Base-by-base conservation (phyloP, 2,888 invertebrate species). In the Aphidoletes aphidimyza region DNA sequence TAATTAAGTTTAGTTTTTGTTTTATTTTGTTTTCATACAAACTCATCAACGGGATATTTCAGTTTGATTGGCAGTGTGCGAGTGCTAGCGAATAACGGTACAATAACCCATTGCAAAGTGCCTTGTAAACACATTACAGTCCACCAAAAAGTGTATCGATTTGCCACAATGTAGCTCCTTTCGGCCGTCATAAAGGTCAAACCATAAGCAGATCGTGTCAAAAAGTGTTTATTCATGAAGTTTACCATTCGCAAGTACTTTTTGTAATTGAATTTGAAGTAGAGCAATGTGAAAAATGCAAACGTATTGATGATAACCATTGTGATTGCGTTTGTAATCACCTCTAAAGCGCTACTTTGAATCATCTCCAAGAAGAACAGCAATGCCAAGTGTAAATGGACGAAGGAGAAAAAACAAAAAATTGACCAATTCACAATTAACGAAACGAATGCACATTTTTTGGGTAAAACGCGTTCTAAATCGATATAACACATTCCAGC, bases 21-120 rank as follows among this genome's bases (percentile, higher is more conserved):
- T 9, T 26, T 8, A 30, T 45, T 42, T 42, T 39, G 11, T 42
- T 42, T 22, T 26, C 85, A 84, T 85, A 88, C 88, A 39, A 87
- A 87, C 84, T 87, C 88, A 86, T 89, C 87, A 34, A 89, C 87
- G 8, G 89, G 89, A 87, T 89, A 89, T 88, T 88, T 89, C 85
- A 88, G 88, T 78, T 86, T 84, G 45, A 89, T 84, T 0, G 89
- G 89, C 26, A 89, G 86, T 85, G 87, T 88, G 1, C 86, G 86
- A 84, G 88, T 87, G 11, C 87, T 85, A 45, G 87, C 86, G 3
- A 86, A 86, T 47, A 89, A 85, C 6, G 89, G 89, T 26, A 88
- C 83, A 0, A 86, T 83, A 0, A 87, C 88, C 87, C 88, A 89
- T 39, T 86, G 86, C n/a, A 86, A 84, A 0, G 88, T 88, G 6